Conservation (phyloP, 1,140 invertebrate genomes). For the Gonioctena quinquepunctata region DNA sequence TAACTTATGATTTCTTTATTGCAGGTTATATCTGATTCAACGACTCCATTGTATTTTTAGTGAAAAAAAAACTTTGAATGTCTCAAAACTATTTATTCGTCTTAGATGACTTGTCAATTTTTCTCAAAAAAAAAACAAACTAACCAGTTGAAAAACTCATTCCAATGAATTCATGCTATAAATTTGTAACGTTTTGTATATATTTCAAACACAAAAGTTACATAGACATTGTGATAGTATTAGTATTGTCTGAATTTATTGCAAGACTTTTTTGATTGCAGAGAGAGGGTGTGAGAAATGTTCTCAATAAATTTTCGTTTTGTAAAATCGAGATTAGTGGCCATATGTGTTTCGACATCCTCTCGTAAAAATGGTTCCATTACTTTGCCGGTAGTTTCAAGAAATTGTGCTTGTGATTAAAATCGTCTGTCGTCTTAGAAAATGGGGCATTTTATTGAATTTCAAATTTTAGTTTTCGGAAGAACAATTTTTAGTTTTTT, state of each 20-base stretch:
- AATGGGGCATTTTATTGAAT: neutral
- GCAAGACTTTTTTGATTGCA: conserved; percentile 2
- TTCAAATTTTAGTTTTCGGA: conserved; percentile 21
- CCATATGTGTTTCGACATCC: neutral
- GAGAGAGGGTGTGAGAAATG: neutral
- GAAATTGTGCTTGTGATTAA: conserved; percentile 24
- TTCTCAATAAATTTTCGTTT: too few species aligned
- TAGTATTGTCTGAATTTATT: conserved; percentile 13
- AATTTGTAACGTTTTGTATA: conserved; percentile 19
- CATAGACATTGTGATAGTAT: conserved; percentile 15
- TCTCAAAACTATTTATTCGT: conserved; percentile 24
- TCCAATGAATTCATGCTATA: neutral
- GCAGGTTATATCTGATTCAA: conserved; percentile 20
- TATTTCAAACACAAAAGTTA: conserved; percentile 2
- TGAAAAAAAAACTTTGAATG: conserved; percentile 21
- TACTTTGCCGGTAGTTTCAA: neutral
- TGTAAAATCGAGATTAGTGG: too few species aligned
- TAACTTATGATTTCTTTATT: conserved; percentile 10
- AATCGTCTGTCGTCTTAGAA: conserved; percentile 7
- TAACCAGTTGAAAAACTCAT: neutral
- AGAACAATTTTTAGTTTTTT: conserved; percentile 26
- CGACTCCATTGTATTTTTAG: conserved; percentile 22
- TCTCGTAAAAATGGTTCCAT: neutral
- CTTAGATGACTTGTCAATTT: conserved; percentile 26
- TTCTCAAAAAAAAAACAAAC: conserved; percentile 16